These are phyloP conservation scores for Drosophila nasuta DNA, from an alignment of 1,140 invertebrate species.

Conservation along the genomic window DNA sequence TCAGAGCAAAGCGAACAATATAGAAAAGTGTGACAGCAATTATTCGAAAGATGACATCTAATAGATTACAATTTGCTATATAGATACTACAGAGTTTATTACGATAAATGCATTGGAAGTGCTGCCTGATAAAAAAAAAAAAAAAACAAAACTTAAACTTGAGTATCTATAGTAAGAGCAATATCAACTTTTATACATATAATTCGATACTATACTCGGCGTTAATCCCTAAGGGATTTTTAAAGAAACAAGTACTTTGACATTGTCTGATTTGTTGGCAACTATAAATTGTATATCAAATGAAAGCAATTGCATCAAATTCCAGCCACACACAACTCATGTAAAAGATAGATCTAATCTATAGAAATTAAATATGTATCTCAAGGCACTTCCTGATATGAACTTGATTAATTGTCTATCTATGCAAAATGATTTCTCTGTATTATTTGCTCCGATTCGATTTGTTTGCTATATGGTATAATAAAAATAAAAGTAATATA, in stretches of 20 bases:
- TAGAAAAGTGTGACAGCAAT: background rate
- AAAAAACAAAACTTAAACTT: background rate
- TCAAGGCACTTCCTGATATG: background rate
- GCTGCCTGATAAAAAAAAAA: background rate
- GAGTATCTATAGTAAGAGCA: background rate
- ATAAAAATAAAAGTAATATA: background rate
- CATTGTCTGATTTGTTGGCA: background rate
- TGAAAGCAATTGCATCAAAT: constrained; percentile 4
- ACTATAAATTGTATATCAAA: background rate
- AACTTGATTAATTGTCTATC: constrained; percentile 10
- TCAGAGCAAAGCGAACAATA: background rate
- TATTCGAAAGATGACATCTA: constrained; percentile 13
- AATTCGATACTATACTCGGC: background rate
- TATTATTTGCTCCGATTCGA: constrained; percentile 37
- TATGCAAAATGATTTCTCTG: constrained; percentile 16
- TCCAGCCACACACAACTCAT: constrained; percentile 7
- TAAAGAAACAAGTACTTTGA: background rate
- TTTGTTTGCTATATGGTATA: constrained; percentile 27
- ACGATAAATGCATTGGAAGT: background rate
- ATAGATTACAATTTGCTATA: background rate
- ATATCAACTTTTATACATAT: background rate
- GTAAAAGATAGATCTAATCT: constrained; percentile 1
- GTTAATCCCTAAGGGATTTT: background rate
- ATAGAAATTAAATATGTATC: constrained; percentile 1
- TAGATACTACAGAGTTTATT: too few relatives aligned